A percentile compares a stretch with the other conserved stretches of the same genome.
Evolutionary conservation across 1,140 invertebrate species (phyloP).

Genomic region (Hermatobates lingyangjiaoensis): DNA sequence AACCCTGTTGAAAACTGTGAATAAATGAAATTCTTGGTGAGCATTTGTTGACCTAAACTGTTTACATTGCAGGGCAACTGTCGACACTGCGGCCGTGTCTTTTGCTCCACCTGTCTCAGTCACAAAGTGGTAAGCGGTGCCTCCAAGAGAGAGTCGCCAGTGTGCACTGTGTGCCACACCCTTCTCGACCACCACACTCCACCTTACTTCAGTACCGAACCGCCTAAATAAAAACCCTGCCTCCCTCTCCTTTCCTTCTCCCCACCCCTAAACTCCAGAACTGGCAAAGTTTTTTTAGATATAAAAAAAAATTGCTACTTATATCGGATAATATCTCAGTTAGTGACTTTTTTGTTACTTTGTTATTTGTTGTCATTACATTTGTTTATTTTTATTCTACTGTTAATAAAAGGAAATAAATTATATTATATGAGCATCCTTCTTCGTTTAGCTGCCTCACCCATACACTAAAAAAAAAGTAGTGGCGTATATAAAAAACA

Average conservation of each 20-base stretch:
- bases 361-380: too few species aligned
- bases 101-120: slow-evolving; percentile 68
- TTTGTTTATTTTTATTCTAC: too few species aligned
- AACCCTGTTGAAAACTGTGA: not conserved
- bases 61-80: slow-evolving; percentile 56
- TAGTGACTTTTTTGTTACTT: too few species aligned
- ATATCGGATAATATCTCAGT: too few species aligned
- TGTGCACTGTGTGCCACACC: slow-evolving; percentile 94
- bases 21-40: not conserved
- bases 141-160: slow-evolving; percentile 60
- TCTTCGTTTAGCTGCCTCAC: too few species aligned
- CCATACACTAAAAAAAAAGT: too few species aligned
- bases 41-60: not conserved
- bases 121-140: slow-evolving; percentile 73
- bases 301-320: too few species aligned
- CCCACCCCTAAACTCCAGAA: too few species aligned
- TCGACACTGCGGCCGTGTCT: slow-evolving; percentile 86
- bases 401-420: too few species aligned
- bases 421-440: too few species aligned
- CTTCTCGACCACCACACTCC: slow-evolving; percentile 81
- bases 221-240: slow-evolving; percentile 26
- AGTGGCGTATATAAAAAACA: too few species aligned
- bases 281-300: too few species aligned
- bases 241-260: not conserved
- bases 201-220: slow-evolving; percentile 83